phyloP scores from a whole-genome alignment of 2,113 vertebrate genomes.

The Rhinopomastus cyanomelas region DNA sequence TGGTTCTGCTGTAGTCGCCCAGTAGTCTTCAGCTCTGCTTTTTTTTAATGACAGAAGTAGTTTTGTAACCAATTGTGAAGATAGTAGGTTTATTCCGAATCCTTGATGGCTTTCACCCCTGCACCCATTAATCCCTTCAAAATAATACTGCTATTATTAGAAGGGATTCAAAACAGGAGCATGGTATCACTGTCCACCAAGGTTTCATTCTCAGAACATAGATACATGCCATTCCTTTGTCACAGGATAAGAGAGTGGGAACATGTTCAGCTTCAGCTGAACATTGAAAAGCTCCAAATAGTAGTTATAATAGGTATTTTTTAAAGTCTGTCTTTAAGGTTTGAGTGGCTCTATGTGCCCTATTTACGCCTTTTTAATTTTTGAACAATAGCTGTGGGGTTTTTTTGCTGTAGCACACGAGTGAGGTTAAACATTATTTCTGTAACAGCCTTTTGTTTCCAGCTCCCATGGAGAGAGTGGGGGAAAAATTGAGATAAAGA shows the following conservation, averaged over 20 bases:
- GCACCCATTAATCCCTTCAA: neutral
- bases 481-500: constrained; percentile 81
- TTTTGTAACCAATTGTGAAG: neutral
- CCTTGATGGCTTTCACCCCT: neutral
- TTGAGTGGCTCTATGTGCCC: constrained; percentile 7
- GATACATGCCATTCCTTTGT: neutral
- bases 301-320: constrained; percentile 21
- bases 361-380: constrained; percentile 68
- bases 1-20: neutral
- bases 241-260: neutral
- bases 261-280: neutral
- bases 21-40: neutral
- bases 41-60: neutral
- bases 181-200: neutral
- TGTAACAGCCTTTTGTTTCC: constrained; percentile 72
- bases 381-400: constrained; percentile 59
- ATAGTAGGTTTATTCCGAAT: neutral
- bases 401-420: constrained; percentile 6
- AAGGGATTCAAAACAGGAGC: neutral
- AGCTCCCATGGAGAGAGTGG: constrained; percentile 69
- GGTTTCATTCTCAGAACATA: neutral
- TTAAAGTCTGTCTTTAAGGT: constrained; percentile 21
- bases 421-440: constrained; percentile 70
- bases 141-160: constrained; percentile 31
- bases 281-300: constrained; percentile 9